Conservation (phyloP, 2,797 vertebrate genomes). For the Trichosurus vulpecula region DNA sequence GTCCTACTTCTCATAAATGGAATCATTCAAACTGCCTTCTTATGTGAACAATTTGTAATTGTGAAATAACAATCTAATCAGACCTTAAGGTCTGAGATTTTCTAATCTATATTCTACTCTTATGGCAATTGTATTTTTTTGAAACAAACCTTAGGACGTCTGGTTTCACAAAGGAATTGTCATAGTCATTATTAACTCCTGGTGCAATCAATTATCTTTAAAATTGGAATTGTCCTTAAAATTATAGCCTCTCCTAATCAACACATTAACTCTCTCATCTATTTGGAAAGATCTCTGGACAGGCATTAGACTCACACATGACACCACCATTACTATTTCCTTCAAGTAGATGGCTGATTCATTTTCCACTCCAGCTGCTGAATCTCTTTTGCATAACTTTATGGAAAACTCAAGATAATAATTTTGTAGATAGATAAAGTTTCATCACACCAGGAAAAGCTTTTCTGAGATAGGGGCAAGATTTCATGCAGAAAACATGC, state of each 20-base stretch:
- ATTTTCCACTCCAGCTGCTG: conserved; percentile 33
- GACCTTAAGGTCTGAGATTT: not conserved
- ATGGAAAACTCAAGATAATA: conserved; percentile 6
- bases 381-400: conserved; percentile 27
- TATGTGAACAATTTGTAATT: conserved; percentile 36
- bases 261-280: not conserved
- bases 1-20: not conserved
- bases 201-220: not conserved
- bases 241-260: not conserved
- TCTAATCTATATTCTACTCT: not conserved
- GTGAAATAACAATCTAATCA: conserved; percentile 53
- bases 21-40: conserved; percentile 11
- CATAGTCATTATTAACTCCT: not conserved
- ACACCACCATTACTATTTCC: not conserved
- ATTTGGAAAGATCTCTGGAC: not conserved
- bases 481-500: conserved; percentile 10
- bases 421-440: conserved; percentile 8
- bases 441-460: not conserved
- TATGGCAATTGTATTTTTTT: not conserved
- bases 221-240: not conserved
- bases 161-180: not conserved
- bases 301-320: not conserved
- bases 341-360: not conserved
- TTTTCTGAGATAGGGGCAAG: not conserved
- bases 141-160: not conserved